These are phyloP conservation scores for Nothoprocta pentlandii DNA, from an alignment of 2,113 vertebrate genomes.

Conservation along the genomic window DNA sequence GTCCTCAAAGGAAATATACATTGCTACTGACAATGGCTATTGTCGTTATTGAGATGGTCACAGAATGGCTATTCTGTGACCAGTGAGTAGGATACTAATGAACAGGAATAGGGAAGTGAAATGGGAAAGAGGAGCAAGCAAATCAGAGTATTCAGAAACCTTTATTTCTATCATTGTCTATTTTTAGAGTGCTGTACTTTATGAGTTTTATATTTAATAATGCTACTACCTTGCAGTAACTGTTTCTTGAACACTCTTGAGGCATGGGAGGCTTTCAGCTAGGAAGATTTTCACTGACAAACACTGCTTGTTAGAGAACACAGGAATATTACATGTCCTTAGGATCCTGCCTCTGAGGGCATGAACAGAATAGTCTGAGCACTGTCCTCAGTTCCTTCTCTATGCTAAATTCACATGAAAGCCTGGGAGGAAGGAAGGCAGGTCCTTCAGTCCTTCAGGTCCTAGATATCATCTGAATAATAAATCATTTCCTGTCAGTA, in stretches of 20 bases:
- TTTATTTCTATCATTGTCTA: background rate
- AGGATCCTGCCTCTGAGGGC: background rate
- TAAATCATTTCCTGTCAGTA: no score
- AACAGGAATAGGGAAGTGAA: background rate
- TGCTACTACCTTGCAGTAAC: background rate
- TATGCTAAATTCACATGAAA: no score
- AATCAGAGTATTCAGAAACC: background rate
- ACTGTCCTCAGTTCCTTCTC: background rate
- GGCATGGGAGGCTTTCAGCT: background rate
- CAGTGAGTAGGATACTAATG: background rate
- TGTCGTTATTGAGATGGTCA: no score
- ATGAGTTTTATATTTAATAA: background rate
- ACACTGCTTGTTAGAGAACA: background rate
- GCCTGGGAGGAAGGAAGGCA: no score
- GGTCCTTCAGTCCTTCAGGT: no score
- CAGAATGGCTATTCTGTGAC: background rate
- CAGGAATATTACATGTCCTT: background rate
- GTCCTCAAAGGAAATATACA: background rate
- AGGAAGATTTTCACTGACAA: background rate
- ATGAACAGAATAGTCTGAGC: background rate
- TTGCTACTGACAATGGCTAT: background rate
- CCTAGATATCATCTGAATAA: no score
- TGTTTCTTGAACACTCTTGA: background rate
- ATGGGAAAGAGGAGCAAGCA: background rate
- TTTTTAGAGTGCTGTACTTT: background rate